Conservation (phyloP, 2,888 invertebrate species). For the Dolomedes plantarius region DNA sequence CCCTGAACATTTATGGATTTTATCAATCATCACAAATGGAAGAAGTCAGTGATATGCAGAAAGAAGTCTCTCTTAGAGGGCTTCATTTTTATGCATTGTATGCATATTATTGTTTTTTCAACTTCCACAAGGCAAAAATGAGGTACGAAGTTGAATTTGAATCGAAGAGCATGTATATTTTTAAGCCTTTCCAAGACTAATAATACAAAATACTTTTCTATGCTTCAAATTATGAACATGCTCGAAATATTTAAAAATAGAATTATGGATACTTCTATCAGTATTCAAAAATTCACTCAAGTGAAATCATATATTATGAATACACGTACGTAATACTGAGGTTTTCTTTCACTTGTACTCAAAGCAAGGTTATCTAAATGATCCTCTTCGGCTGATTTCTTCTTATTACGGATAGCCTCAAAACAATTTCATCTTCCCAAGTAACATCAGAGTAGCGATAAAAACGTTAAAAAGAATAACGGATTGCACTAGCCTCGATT, state of each 20-base stretch:
- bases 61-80: not conserved
- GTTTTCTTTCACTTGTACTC: no score
- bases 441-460: conserved; percentile 33
- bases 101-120: conserved; percentile 22
- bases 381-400: no score
- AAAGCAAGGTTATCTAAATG: no score
- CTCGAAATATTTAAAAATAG: not conserved
- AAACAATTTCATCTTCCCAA: not conserved
- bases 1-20: conserved; percentile 45
- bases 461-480: conserved; percentile 20
- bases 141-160: conserved; percentile 48
- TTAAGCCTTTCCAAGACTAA: no score
- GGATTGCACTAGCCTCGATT: conserved; percentile 59
- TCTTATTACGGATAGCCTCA: not conserved
- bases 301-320: not conserved
- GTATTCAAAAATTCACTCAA: not conserved
- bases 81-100: conserved; percentile 6
- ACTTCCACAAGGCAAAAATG: conserved; percentile 61
- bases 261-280: not conserved
- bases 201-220: no score
- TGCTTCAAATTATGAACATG: no score
- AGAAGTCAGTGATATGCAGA: conserved; percentile 44
- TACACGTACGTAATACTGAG: no score
- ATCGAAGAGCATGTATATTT: not conserved
- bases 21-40: conserved; percentile 23